Base-by-base conservation (phyloP, 2,888 invertebrate species). In the Salpingus planirostris region DNA sequence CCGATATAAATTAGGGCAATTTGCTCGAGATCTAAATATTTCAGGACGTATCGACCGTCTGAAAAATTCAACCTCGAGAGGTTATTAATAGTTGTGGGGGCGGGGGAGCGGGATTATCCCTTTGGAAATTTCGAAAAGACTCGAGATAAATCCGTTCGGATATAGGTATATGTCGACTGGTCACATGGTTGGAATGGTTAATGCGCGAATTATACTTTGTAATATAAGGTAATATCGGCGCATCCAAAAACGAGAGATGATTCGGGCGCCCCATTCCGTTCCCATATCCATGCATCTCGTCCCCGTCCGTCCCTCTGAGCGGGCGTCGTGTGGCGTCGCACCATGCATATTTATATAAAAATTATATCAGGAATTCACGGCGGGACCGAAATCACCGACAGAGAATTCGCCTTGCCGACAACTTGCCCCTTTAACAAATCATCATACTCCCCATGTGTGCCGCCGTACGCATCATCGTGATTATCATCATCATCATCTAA, bases 121-220 rank as follows among this genome's bases (percentile, higher is more conserved):
- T 5, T 18, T 18, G 18, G 18, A 18, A 18, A 18, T 18, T 6
- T 6, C 18, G 18, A 26, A 24, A 33, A 26, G 37, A 37, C 24
- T 18, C 14, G 15, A 37, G 30, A 38, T 38, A 35, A 38, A 38
- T 35, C 38, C 29, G 34, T 31, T 37, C 33, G 24, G 34, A 34
- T 36, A 31, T 27, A 26, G 27, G 37, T 40, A 36, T 40, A 25
- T 36, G 33, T 33, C 29, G 13, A 27, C 24, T 36, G 29, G 40
- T 38, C 31, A 40, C 42, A 50, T 44, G 40, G 44, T 38, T 38
- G 38, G 52, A 52, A 53, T 54, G 44, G 46, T 46, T 51, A 51
- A 53, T 46, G 48, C 42, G 36, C 41, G 43, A 53, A 54, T 54
- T 54, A 54, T 53, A 53, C 54, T 54, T 54, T 53, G 43, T 53